Conservation (phyloP, 2,113 vertebrate species). For the Eublepharis macularius region DNA sequence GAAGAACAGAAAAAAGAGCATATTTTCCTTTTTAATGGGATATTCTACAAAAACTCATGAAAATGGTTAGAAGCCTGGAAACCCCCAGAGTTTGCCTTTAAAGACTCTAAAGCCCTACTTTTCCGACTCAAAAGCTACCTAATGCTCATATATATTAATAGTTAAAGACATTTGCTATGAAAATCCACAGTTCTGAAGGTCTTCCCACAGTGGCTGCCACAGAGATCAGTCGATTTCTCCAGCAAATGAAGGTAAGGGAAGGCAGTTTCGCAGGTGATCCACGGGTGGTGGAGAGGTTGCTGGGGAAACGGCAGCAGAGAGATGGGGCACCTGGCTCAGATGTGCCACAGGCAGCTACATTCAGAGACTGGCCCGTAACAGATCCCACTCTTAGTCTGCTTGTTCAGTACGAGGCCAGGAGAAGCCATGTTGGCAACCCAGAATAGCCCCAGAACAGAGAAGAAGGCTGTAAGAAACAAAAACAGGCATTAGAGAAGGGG, state of each 20-base stretch:
- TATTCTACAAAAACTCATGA: neutral
- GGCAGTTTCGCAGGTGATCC: neutral
- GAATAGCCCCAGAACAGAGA: slow-evolving; percentile 69
- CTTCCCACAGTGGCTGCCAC: neutral
- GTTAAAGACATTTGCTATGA: neutral
- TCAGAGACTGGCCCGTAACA: slow-evolving; percentile 45
- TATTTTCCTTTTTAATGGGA: neutral
- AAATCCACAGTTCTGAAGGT: neutral
- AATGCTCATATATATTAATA: neutral
- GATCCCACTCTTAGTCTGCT: slow-evolving; percentile 7
- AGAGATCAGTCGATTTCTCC: slow-evolving; percentile 10
- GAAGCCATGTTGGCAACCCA: slow-evolving; percentile 64
- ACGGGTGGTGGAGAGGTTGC: neutral
- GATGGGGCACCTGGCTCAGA: neutral
- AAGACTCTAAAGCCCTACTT: neutral
- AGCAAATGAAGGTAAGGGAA: neutral
- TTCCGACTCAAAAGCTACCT: slow-evolving; percentile 14
- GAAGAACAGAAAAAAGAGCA: no score
- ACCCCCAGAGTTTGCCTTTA: neutral
- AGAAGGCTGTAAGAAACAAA: slow-evolving; percentile 64
- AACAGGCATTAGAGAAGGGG: no score
- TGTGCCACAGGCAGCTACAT: slow-evolving; percentile 32
- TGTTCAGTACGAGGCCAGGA: slow-evolving; percentile 16
- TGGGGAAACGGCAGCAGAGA: neutral
- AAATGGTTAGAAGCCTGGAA: slow-evolving; percentile 15